Evolutionary conservation across 2,888 invertebrate genomes (phyloP).

Genomic region (Subacronicta megacephala): DNA sequence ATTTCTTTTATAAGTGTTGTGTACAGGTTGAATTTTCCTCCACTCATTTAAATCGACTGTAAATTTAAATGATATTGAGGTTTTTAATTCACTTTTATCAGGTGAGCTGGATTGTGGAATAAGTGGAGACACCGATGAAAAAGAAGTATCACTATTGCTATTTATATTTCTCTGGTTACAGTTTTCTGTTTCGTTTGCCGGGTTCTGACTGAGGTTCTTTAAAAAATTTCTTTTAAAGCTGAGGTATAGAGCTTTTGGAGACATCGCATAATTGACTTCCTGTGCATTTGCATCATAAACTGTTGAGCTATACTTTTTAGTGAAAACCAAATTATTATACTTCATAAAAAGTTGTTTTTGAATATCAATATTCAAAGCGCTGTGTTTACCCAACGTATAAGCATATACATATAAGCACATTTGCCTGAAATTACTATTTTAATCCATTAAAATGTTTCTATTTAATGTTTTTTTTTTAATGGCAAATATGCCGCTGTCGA

Average conservation of each 20-base stretch:
- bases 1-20: conserved; percentile 35
- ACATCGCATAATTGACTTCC: conserved; percentile 30
- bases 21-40: conserved; percentile 35
- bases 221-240: conserved; percentile 34
- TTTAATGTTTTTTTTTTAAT: too few species aligned
- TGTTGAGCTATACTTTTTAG: conserved; percentile 30
- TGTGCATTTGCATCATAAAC: conserved; percentile 29
- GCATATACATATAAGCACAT: too few species aligned
- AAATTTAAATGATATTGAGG: too few species aligned
- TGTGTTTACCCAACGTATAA: conserved; percentile 31
- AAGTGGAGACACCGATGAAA: conserved; percentile 32
- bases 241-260: conserved; percentile 33
- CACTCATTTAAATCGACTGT: conserved; percentile 32
- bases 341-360: conserved; percentile 32
- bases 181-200: conserved; percentile 27
- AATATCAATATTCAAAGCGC: conserved; percentile 29
- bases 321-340: conserved; percentile 28
- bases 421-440: too few species aligned
- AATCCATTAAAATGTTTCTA: too few species aligned
- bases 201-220: conserved; percentile 27
- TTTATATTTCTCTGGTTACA: conserved; percentile 29
- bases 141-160: conserved; percentile 29
- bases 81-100: conserved; percentile 32
- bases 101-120: conserved; percentile 33
- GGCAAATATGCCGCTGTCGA: too few species aligned